Conservation (phyloP, 2,888 invertebrate genomes). For the Stictocephala bisonia region DNA sequence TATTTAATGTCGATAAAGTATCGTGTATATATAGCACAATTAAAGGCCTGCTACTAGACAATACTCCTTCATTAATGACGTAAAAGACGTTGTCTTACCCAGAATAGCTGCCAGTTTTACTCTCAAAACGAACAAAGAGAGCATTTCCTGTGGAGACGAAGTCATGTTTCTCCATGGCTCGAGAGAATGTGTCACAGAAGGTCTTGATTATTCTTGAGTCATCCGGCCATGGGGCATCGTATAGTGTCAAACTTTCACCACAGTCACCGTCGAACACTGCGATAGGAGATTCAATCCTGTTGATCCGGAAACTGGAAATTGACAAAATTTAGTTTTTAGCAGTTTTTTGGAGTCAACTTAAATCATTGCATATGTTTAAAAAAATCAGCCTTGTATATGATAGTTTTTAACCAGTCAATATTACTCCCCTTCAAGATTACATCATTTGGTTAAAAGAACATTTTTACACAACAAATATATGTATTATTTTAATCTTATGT, state of each 20-base stretch:
- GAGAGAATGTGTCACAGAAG: constrained; percentile 93
- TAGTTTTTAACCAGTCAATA: too few relatives aligned
- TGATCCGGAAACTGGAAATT: constrained; percentile 82
- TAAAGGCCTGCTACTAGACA: neutral
- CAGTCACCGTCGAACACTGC: constrained; percentile 88
- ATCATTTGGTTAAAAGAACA: too few relatives aligned
- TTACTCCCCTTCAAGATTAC: too few relatives aligned
- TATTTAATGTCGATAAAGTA: neutral
- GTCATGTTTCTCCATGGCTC: constrained; percentile 93
- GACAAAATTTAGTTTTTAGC: too few relatives aligned
- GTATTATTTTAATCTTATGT: too few relatives aligned
- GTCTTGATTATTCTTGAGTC: constrained; percentile 92
- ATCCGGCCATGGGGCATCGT: constrained; percentile 89
- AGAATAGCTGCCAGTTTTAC: constrained; percentile 92
- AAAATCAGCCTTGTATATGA: too few relatives aligned
- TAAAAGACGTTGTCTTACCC: constrained; percentile 69
- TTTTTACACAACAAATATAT: too few relatives aligned
- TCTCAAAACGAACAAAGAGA: constrained; percentile 88
- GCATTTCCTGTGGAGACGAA: constrained; percentile 90
- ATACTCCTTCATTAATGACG: neutral
- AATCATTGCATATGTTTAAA: too few relatives aligned
- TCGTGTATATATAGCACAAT: neutral
- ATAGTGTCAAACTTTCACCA: constrained; percentile 89
- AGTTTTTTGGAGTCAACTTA: too few relatives aligned
- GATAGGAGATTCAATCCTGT: constrained; percentile 89